phyloP scores from a whole-genome alignment of 2,888 invertebrate species.

The Plagodis pulveraria region DNA sequence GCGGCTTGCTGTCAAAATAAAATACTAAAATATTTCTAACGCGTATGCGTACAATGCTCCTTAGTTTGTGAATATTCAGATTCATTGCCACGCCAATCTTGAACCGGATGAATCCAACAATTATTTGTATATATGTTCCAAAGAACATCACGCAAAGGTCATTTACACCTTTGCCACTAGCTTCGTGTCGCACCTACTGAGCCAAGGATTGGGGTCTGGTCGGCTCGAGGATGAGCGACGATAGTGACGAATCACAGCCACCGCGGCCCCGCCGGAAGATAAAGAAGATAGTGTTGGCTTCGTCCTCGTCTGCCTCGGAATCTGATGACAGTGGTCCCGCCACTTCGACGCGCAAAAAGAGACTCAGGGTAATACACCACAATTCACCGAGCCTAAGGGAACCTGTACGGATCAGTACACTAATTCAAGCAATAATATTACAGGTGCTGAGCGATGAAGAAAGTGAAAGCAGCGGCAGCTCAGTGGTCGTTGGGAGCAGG shows the following conservation, averaged over 20 bases:
- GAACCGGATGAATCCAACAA: slow-evolving; percentile 60
- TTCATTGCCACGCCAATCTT: slow-evolving; percentile 49
- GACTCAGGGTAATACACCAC: slow-evolving; percentile 68
- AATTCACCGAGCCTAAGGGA: slow-evolving; percentile 9
- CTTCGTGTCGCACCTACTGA: slow-evolving; percentile 71
- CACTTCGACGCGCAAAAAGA: slow-evolving; percentile 70
- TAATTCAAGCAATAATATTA: slow-evolving; percentile 42
- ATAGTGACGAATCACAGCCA: slow-evolving; percentile 64
- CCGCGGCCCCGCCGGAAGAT: slow-evolving; percentile 68
- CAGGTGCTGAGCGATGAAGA: slow-evolving; percentile 84
- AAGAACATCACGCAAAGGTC: slow-evolving; percentile 64
- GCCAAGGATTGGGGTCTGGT: slow-evolving; percentile 50
- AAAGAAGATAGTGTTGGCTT: slow-evolving; percentile 64
- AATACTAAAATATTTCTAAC: slow-evolving; percentile 69
- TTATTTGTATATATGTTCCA: slow-evolving; percentile 49
- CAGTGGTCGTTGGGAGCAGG: slow-evolving; percentile 56
- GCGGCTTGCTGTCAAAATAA: slow-evolving; percentile 85
- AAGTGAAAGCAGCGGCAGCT: slow-evolving; percentile 73
- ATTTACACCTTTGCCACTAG: slow-evolving; percentile 74
- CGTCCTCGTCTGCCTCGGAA: slow-evolving; percentile 72
- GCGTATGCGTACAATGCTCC: slow-evolving; percentile 47
- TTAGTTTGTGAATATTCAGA: slow-evolving; percentile 46
- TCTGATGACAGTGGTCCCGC: slow-evolving; percentile 74
- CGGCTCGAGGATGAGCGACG: slow-evolving; percentile 69
- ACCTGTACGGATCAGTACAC: slow-evolving; percentile 6